These are phyloP conservation scores for Coregonus clupeaformis DNA, from an alignment of 2,113 vertebrate species.

Conservation along the genomic window DNA sequence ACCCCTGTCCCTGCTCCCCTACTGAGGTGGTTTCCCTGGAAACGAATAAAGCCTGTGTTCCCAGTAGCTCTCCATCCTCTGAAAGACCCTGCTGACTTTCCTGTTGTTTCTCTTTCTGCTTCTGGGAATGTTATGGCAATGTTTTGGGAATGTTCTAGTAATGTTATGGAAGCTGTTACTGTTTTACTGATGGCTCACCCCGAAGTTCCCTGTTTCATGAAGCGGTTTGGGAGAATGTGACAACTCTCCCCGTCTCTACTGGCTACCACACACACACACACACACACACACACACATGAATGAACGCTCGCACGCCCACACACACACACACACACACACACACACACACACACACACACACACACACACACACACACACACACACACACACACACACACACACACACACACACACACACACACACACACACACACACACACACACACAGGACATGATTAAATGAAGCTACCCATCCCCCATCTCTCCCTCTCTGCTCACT, in stretches of 20 bases:
- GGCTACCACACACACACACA: not conserved
- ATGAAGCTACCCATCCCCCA: not conserved
- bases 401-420: not conserved
- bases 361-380: too few relatives aligned
- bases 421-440: not conserved
- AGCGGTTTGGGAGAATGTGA: too few relatives aligned
- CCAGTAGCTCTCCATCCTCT: not conserved
- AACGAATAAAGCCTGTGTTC: constrained; percentile 54
- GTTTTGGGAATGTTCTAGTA: not conserved
- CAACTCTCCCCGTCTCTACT: too few relatives aligned
- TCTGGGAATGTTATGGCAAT: not conserved
- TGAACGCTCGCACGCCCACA: too few relatives aligned
- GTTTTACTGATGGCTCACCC: too few relatives aligned
- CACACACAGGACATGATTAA: constrained; percentile 19
- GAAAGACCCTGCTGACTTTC: not conserved
- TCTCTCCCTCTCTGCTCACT: constrained; percentile 27
- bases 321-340: not conserved
- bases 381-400: not conserved
- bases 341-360: too few relatives aligned
- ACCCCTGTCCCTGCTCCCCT: constrained; percentile 8
- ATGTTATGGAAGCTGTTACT: too few relatives aligned
- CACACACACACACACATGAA: not conserved
- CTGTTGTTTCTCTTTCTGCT: not conserved
- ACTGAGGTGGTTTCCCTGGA: constrained; percentile 37
- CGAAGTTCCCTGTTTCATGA: too few relatives aligned